Evolutionary conservation across 2,888 invertebrate genomes (phyloP).

Genomic region (Parasteatoda lunata): DNA sequence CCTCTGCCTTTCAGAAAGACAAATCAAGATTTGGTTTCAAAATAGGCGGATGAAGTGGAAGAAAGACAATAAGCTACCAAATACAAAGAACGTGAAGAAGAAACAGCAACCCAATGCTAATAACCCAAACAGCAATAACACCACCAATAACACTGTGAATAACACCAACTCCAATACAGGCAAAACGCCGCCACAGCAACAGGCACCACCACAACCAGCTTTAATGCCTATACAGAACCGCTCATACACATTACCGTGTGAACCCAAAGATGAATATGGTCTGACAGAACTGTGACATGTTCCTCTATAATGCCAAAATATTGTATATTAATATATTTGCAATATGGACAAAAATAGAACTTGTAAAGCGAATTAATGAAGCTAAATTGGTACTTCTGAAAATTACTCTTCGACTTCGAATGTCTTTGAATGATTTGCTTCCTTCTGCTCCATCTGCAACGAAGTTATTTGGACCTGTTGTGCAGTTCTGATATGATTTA

Average conservation of each 20-base stretch:
- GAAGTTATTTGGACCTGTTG: no score
- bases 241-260: slow-evolving; percentile 35
- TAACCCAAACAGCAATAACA: slow-evolving; percentile 54
- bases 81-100: slow-evolving; percentile 86
- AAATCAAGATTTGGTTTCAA: slow-evolving; percentile 93
- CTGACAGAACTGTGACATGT: slow-evolving; percentile 62
- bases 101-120: slow-evolving; percentile 82
- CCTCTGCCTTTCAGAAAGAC: slow-evolving; percentile 91
- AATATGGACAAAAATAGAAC: slow-evolving; percentile 48
- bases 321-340: slow-evolving; percentile 39
- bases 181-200: neutral
- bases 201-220: slow-evolving; percentile 26
- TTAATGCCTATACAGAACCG: slow-evolving; percentile 34
- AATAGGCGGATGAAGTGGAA: slow-evolving; percentile 85
- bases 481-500: no score
- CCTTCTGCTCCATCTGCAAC: no score
- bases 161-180: slow-evolving; percentile 17
- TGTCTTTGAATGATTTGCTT: no score
- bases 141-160: slow-evolving; percentile 3
- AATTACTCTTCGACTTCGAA: neutral
- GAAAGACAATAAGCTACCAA: slow-evolving; percentile 90
- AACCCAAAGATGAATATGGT: slow-evolving; percentile 68
- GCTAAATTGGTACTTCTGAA: neutral
- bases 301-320: slow-evolving; percentile 29
- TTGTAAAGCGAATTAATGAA: neutral